These are phyloP conservation scores for Tetragnatha versicolor DNA, from an alignment of 1,140 invertebrate species.

Conservation along the genomic window DNA sequence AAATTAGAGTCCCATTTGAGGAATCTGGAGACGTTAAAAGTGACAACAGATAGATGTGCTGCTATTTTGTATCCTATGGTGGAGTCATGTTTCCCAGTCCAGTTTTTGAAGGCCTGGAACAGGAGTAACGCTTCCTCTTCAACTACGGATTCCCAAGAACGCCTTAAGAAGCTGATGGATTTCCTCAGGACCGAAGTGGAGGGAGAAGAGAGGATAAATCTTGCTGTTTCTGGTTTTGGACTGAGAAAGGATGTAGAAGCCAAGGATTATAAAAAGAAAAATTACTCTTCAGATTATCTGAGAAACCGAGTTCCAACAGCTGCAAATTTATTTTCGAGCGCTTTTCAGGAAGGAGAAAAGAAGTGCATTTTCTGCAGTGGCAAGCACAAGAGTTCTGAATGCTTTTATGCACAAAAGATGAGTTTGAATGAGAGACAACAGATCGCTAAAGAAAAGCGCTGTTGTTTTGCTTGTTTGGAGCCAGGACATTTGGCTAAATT, in stretches of 20 bases:
- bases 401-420: no score
- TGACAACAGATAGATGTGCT: slow-evolving; percentile 60
- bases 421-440: no score
- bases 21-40: slow-evolving; percentile 59
- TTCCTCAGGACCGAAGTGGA: no score
- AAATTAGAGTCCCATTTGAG: slow-evolving; percentile 38
- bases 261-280: not conserved
- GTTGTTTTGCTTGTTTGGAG: no score
- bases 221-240: no score
- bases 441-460: no score
- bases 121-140: no score
- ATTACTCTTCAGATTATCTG: not conserved
- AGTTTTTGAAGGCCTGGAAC: slow-evolving; percentile 59
- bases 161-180: no score
- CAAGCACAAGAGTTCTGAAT: not conserved
- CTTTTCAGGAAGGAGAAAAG: not conserved
- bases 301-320: not conserved
- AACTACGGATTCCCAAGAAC: no score
- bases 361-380: not conserved
- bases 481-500: no score
- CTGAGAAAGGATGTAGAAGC: no score
- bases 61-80: slow-evolving; percentile 61
- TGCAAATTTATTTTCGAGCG: not conserved
- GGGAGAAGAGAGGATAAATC: no score
- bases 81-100: slow-evolving; percentile 61